A percentile compares a stretch with the other conserved stretches of the same genome.
Evolutionary conservation across 2,888 invertebrate species (phyloP).

Genomic region (Pharmacophagus antenor): DNA sequence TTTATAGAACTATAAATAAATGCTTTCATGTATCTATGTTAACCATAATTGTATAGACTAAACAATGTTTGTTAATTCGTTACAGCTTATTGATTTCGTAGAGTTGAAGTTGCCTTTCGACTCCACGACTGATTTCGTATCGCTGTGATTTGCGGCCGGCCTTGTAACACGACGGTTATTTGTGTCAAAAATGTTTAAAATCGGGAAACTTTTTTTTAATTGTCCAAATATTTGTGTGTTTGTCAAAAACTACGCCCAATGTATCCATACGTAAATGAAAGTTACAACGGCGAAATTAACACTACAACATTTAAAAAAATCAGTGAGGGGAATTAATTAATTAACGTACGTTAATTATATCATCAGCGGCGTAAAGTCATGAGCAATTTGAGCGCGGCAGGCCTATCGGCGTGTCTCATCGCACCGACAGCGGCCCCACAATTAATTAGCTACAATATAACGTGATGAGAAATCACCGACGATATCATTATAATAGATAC

Average conservation of each 20-base stretch:
- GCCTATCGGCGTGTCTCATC: conserved; percentile 74
- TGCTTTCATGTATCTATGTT: conserved; percentile 15
- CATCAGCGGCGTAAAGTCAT: conserved; percentile 62
- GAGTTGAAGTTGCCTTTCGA: too few species aligned
- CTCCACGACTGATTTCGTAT: too few species aligned
- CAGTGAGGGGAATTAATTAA: conserved; percentile 63
- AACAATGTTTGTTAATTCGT: too few species aligned
- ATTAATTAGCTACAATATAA: conserved; percentile 50
- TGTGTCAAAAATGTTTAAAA: too few species aligned
- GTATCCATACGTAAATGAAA: too few species aligned
- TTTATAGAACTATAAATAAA: conserved; percentile 22
- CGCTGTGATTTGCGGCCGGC: too few species aligned
- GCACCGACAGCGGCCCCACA: conserved; percentile 44
- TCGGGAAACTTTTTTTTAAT: too few species aligned
- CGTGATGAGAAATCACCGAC: conserved; percentile 64
- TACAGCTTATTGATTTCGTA: too few species aligned
- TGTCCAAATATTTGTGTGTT: too few species aligned
- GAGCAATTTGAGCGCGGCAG: conserved; percentile 58
- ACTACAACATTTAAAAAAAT: conserved; percentile 14
- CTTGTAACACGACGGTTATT: too few species aligned
- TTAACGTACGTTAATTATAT: conserved; percentile 76
- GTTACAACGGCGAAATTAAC: conserved; percentile 10
- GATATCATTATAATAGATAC: conserved; percentile 46
- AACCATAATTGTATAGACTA: background rate
- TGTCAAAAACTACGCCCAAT: background rate